Base-by-base conservation (phyloP, 2,888 invertebrate species). In the Operophtera brumata region DNA sequence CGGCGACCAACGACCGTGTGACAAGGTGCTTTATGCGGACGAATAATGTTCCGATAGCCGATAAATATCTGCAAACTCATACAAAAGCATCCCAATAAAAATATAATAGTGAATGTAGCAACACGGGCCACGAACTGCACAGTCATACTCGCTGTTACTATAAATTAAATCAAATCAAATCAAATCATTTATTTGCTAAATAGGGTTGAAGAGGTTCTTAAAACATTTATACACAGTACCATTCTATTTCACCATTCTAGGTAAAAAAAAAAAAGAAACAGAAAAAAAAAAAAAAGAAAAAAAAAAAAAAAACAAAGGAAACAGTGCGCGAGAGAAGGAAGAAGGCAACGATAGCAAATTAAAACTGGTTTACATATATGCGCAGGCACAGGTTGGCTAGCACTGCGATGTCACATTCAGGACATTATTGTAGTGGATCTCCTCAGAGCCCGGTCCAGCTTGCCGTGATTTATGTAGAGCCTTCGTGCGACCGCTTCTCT, bases 11-110 rank as follows among this genome's bases (percentile, higher is more conserved):
- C 86, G 86, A 86, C 80, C 90, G 90, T 89, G 87, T 88, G 90
- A 90, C 90, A 89, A 86, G 87, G 88, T 89, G 87, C 90, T 88
- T 89, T 89, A 89, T 89, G 88, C 82, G 80, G 82, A 84, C 86
- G 88, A 89, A 88, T 89, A 88, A 89, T 87, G 87, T 87, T 86
- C 82, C 84, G 77, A 86, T 88, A 84, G 81, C 82, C 89, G 90
- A 90, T 90, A 90, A 90, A 90, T 90, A 90, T 89, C 90, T 89
- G 90, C 90, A 88, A 90, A 85, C 89, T 89, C 90, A 90, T 88
- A 90, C 88, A 90, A 90, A 88, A 87, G 89, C 84, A 81, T 84
- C 84, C 86, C 86, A 90, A 89, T 89, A 90, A 89, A 88, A 89
- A 81, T 87, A 88, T 88, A 88, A 89, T 90, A 88, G 89, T 84